Base-by-base conservation (phyloP, 2,888 invertebrate species). In the Lithophane leautieri region DNA sequence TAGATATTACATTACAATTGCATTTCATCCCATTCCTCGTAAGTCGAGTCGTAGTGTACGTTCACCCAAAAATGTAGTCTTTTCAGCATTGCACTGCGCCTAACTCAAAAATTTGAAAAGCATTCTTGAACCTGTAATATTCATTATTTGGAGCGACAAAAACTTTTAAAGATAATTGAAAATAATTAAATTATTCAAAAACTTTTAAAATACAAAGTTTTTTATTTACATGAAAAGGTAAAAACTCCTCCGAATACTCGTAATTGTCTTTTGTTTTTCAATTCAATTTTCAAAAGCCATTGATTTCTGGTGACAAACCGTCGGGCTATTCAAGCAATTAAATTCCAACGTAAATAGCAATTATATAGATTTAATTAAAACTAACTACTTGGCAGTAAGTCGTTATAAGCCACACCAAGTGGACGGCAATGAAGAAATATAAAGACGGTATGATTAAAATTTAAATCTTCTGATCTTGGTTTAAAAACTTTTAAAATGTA, bases 331-430 rank as follows among this genome's bases (percentile, higher is more conserved):
- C 40, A 66, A 66, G 60, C 52, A 84, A 82, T 78, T 73, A 77
- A 76, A 73, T 62, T 44, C 11, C 69, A 73, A 81, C 76, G 71
- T 88, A 82, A 86, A 86, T 86, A 80, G 74, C 73, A 73, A 78
- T 88, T 86, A 86, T 25, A 76, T 75, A 70, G 76, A 79, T 78
- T 81, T 86, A 83, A 86, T 86, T 81, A 83, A 86, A 83, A 86
- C 81, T 87, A 84, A 84, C 84, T 77, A 81, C 78, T 73, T 73
- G 75, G 66, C 65, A 68, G 67, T 69, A 56, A 81, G 77, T 62
- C 70, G 70, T 79, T 76, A 79, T 76, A 81, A 86, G 79, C 76
- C 40, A 44, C 76, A 71, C 61, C 42, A 60, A 71, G 73, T 68
- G 25, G 73, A n/a, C 56, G 71, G 73, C 73, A 60, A 76, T 65